Base-by-base conservation (phyloP, 2,888 invertebrate species). In the Dicranocentrus wangi region DNA sequence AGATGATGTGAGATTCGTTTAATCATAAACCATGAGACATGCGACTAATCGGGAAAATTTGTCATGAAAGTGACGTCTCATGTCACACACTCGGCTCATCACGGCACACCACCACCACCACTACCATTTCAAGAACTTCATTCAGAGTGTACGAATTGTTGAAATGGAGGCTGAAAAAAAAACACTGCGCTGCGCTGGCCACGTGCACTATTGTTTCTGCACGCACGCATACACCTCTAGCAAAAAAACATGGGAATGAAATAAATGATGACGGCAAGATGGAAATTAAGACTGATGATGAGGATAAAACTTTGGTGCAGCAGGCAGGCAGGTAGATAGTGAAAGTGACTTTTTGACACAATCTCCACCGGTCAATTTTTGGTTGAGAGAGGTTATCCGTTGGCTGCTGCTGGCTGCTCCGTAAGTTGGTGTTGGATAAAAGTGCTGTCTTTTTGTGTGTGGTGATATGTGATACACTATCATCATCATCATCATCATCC, bases 41-140 rank as follows among this genome's bases (percentile, higher is more conserved):
- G 51, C 51, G n/a, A 32, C 32, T 32, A 51, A 51, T 58, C 21
- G 58, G 58, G 23, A 58, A 58, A 58, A 58, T 58, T 58, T 58
- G 58, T 58, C 58, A 58, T 23, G 58, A 58, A 21, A 47, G 47
- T 47, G 47, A 15, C 15, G 47, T 13, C 47, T n/a, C 47, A 17
- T 17, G 47, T 47, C 47, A 47, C 47, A 47, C 39, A 39, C 39
- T n/a, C n/a, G n/a, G n/a, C 5, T 32, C 32, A 32, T 32, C 32
- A 32, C 3, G 10, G 3, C 32, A 32, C 10, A 7, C 10, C 5
- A 32, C 32, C n/a, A n/a, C n/a, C n/a, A n/a, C n/a, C n/a, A n/a
- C n/a, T n/a, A n/a, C n/a, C n/a, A n/a, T n/a, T n/a, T n/a, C n/a
- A n/a, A n/a, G n/a, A n/a, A n/a, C n/a, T n/a, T n/a, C n/a, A n/a